These are phyloP conservation scores for Bombus pascuorum DNA, from an alignment of 1,140 invertebrate genomes.

Conservation along the genomic window DNA sequence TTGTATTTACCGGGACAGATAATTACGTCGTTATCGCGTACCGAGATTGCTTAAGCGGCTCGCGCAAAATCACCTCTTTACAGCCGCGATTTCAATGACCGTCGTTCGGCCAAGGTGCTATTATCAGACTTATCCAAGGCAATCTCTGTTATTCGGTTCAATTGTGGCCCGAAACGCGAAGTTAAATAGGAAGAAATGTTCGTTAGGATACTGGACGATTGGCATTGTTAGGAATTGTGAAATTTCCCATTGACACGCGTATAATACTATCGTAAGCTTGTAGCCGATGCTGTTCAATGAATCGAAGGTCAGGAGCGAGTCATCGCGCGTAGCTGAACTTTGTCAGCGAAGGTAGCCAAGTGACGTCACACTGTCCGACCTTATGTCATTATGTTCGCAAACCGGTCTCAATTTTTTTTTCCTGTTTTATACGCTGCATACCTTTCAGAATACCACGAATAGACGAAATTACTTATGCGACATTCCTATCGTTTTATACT, in stretches of 20 bases:
- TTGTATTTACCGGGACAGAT: slow-evolving; percentile 50
- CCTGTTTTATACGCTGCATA: not conserved
- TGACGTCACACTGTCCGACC: slow-evolving; percentile 49
- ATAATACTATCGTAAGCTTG: not conserved
- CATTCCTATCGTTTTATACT: not conserved
- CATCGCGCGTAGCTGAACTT: slow-evolving; percentile 52
- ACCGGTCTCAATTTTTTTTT: slow-evolving; percentile 31
- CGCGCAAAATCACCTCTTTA: not conserved
- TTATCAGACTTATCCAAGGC: not conserved
- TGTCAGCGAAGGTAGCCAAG: slow-evolving; percentile 32
- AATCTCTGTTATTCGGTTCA: not conserved
- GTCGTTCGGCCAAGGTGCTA: slow-evolving; percentile 1
- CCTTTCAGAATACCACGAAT: not conserved
- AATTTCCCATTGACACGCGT: not conserved
- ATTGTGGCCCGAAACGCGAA: not conserved
- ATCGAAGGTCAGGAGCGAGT: slow-evolving; percentile 52
- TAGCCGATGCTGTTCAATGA: slow-evolving; percentile 6
- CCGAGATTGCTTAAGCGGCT: slow-evolving; percentile 25
- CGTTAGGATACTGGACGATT: not conserved
- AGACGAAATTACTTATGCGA: slow-evolving; percentile 9
- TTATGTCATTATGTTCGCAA: slow-evolving; percentile 49
- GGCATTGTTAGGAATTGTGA: not conserved
- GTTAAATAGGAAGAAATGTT: not conserved
- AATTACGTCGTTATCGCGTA: slow-evolving; percentile 54
- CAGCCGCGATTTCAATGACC: slow-evolving; percentile 14